Evolutionary conservation across 2,888 invertebrate genomes (phyloP).

Genomic region (Plebejus melissa): DNA sequence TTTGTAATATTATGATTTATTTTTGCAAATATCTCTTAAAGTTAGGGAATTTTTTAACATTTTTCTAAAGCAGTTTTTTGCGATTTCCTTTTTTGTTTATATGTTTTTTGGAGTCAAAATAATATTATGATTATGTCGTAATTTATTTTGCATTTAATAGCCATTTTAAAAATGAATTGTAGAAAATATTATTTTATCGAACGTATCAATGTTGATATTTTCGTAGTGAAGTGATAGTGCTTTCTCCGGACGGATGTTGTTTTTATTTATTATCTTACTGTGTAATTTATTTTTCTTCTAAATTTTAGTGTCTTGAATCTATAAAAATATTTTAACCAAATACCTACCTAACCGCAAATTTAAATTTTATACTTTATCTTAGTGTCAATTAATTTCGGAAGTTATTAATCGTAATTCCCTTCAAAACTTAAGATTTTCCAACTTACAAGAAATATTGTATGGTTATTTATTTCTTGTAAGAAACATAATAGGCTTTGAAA

Average conservation of each 20-base stretch:
- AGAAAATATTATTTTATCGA: no score
- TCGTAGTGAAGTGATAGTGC: background rate
- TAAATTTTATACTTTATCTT: no score
- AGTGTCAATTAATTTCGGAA: background rate
- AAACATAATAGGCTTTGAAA: background rate
- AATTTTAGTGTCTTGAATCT: background rate
- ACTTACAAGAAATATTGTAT: background rate
- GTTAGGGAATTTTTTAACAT: conserved; percentile 34
- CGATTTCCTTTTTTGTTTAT: no score
- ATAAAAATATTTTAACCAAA: background rate
- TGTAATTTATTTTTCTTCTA: background rate
- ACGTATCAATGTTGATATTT: background rate
- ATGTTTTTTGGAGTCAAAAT: no score
- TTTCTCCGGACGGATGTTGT: background rate
- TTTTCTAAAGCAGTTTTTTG: no score
- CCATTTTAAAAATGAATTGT: no score
- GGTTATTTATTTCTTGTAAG: background rate
- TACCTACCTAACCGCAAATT: no score
- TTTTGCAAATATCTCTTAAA: background rate
- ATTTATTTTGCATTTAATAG: no score
- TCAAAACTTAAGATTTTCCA: background rate
- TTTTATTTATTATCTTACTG: background rate
- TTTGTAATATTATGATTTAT: background rate
- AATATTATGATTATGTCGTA: no score
- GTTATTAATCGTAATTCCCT: background rate